These are phyloP conservation scores for Rhinogobio ventralis DNA, from an alignment of 2,797 vertebrate species.

Conservation along the genomic window DNA sequence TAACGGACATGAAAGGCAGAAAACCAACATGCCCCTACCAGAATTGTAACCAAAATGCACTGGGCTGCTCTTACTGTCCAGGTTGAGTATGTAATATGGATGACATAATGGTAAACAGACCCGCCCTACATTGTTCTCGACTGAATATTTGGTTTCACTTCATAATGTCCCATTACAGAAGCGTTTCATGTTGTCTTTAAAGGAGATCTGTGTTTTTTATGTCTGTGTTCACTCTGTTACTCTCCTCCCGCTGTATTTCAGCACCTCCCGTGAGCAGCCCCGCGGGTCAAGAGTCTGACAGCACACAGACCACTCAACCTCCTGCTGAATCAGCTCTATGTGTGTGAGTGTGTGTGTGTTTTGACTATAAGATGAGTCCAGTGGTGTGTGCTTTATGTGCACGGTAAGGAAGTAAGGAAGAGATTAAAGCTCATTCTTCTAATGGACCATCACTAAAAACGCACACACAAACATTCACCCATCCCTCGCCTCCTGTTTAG, in stretches of 20 bases:
- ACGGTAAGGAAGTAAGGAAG: not conserved
- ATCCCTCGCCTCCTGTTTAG: conserved; percentile 1
- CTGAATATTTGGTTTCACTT: not conserved
- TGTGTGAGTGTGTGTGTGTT: not conserved
- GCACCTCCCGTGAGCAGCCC: conserved; percentile 38
- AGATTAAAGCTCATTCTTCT: not conserved
- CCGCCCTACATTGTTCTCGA: not conserved
- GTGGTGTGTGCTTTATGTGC: not conserved
- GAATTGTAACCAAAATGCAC: not conserved
- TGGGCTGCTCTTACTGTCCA: not conserved
- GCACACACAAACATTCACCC: not conserved
- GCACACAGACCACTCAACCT: not conserved
- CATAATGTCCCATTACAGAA: not conserved
- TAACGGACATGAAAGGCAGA: conserved; percentile 16
- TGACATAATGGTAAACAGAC: not conserved
- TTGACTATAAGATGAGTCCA: conserved; percentile 18
- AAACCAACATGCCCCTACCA: not conserved
- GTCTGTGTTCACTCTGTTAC: not conserved
- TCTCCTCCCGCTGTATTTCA: conserved; percentile 41
- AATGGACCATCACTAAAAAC: not conserved
- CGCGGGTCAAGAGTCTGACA: conserved; percentile 8
- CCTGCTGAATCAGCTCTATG: conserved; percentile 29
- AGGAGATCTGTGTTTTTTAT: not conserved
- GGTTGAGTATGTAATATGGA: not conserved
- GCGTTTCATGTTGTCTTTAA: not conserved